Base-by-base conservation (phyloP, 2,797 vertebrate species). In the Carapus acus region DNA sequence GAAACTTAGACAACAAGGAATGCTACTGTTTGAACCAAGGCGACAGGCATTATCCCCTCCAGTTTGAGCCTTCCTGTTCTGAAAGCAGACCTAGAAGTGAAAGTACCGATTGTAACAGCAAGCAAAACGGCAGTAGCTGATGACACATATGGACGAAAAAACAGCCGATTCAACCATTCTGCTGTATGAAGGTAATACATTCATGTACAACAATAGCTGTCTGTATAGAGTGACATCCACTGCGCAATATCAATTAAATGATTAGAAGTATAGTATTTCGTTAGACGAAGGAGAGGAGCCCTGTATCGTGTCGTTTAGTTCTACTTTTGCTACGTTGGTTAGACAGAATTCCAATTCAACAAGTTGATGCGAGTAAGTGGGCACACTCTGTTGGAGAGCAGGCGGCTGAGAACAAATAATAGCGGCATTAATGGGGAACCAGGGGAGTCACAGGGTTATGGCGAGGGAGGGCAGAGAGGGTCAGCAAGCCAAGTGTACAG, bases 361-460 rank as follows among this genome's bases (percentile, higher is more conserved):
- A 34, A 58, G 56, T 14, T 46, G 11, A 51, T 59, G n/a, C 43
- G 44, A 50, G 34, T 44, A 61, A 72, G 49, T 42, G 48, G 54
- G 54, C 45, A 39, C 53, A 41, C 47, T 58, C 49, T 58, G 63
- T 58, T 56, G 41, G 47, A 58, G 31, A 42, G 58, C 54, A 43
- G 43, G 58, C 43, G 46, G 44, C 31, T 56, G 45, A 55, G 60
- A 62, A 74, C 58, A 77, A 4, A 66, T 51, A 58, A 73, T 20
- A 45, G 20, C 50, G 48, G 62, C 60, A 78, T 81, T 79, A 83
- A 69, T 76, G 42, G 65, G 75, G 24, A 76, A 62, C 56, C 61
- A 76, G 66, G 77, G 61, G 40, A 67, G 70, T 72, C 73, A 79
- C 60, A 62, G 77, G 79, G 81, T 84, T 81, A 82, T 77, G 73